Evolutionary conservation across 2,113 vertebrate species (phyloP).

Genomic region (Speoplatyrhinus poulsoni): DNA sequence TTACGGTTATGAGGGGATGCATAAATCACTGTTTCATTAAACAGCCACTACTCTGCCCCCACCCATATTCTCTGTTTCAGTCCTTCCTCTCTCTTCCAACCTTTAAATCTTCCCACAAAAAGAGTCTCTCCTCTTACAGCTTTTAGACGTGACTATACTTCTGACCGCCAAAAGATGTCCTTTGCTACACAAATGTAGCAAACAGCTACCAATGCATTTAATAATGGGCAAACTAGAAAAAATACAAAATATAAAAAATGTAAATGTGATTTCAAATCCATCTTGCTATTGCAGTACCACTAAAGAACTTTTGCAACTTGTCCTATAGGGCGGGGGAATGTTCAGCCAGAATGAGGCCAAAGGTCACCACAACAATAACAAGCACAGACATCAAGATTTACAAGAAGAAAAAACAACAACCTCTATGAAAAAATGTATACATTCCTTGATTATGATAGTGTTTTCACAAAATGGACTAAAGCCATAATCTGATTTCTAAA

Average conservation of each 20-base stretch:
- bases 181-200: neutral
- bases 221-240: too few relatives aligned
- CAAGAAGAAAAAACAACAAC: neutral
- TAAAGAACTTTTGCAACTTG: too few relatives aligned
- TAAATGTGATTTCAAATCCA: too few relatives aligned
- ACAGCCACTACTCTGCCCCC: constrained; percentile 45
- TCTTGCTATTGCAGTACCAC: too few relatives aligned
- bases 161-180: neutral
- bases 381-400: constrained; percentile 25
- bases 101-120: neutral
- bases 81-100: neutral
- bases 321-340: too few relatives aligned
- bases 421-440: neutral
- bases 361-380: constrained; percentile 50
- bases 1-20: constrained; percentile 66
- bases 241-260: too few relatives aligned
- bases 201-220: too few relatives aligned
- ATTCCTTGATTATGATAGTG: neutral
- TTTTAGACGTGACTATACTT: neutral
- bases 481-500: constrained; percentile 28
- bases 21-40: constrained; percentile 77
- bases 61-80: constrained; percentile 9
- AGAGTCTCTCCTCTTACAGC: constrained; percentile 1
- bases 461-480: neutral
- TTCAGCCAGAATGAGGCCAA: constrained; percentile 38